phyloP scores from a whole-genome alignment of 1,140 invertebrate species.

The Drosophila trapezifrons region DNA sequence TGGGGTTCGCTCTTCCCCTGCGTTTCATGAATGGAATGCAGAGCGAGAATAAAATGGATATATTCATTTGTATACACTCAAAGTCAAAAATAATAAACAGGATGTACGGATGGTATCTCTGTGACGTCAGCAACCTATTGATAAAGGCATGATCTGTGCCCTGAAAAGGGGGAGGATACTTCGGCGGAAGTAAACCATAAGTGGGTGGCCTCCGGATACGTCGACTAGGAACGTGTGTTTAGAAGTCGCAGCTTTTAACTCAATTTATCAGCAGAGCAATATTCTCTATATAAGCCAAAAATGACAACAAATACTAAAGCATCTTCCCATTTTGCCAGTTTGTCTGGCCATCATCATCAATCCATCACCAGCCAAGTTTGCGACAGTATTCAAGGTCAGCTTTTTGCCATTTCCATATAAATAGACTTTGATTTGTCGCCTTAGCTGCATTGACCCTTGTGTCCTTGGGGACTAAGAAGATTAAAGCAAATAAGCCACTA shows the following conservation, averaged over 20 bases:
- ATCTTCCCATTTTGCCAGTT: conserved; percentile 28
- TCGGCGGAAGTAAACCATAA: conserved; percentile 13
- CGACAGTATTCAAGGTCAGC: conserved; percentile 40
- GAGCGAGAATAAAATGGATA: conserved; percentile 20
- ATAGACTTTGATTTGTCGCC: conserved; percentile 5
- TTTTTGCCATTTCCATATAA: conserved; percentile 36
- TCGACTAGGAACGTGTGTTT: conserved; percentile 13
- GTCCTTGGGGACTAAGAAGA: conserved; percentile 34
- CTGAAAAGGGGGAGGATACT: conserved; percentile 6
- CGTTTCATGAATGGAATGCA: conserved; percentile 75
- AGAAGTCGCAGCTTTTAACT: conserved; percentile 4
- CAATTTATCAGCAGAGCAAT: conserved; percentile 34
- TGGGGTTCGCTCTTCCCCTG: conserved; percentile 33
- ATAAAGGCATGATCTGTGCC: conserved; percentile 34
- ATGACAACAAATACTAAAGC: conserved; percentile 5
- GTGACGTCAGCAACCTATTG: conserved; percentile 56
- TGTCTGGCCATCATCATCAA: conserved; percentile 44
- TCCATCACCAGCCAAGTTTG: conserved; percentile 23
- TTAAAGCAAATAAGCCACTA: conserved; percentile 10
- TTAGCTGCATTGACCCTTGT: conserved; percentile 28
- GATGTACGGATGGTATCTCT: conserved; percentile 49
- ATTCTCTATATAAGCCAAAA: conserved; percentile 13
- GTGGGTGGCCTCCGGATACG: conserved; percentile 14
- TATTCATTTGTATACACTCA: conserved; percentile 26
- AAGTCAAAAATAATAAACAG: conserved; percentile 70